These are phyloP conservation scores for Oscheius sp. DNA, from an alignment of 2,888 invertebrate species.

Conservation along the genomic window DNA sequence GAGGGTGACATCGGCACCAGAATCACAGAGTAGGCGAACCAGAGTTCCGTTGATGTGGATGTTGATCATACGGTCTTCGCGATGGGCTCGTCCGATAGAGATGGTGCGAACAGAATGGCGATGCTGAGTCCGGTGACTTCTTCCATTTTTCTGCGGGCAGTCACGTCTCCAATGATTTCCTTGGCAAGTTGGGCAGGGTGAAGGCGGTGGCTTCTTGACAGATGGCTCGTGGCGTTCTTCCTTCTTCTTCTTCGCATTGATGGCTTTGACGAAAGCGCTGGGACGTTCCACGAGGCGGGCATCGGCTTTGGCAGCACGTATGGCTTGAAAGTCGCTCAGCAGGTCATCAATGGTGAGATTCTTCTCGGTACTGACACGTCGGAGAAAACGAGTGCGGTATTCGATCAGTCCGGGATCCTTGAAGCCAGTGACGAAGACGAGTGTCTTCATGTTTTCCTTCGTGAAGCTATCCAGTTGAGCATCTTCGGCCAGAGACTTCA, in stretches of 20 bases:
- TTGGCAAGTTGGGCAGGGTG: conserved; percentile 8
- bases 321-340: neutral
- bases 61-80: neutral
- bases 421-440: neutral
- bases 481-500: conserved; percentile 4
- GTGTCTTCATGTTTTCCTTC: neutral
- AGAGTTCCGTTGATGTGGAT: neutral
- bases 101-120: neutral
- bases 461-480: conserved; percentile 1
- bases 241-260: neutral
- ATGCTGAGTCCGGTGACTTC: neutral
- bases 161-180: conserved; percentile 20
- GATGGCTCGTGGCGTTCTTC: conserved; percentile 17
- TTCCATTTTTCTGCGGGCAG: neutral
- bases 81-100: neutral
- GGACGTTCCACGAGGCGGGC: neutral
- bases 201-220: neutral
- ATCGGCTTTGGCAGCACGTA: neutral
- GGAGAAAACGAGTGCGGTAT: neutral
- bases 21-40: conserved; percentile 15
- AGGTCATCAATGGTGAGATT: neutral
- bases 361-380: neutral
- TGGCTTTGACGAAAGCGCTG: neutral
- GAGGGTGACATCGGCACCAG: conserved; percentile 29
- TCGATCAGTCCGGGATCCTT: neutral